A percentile compares a stretch with the other conserved stretches of the same genome.
Evolutionary conservation across 2,797 vertebrate genomes (phyloP).

Genomic region (Melanotaenia pygmaea): DNA sequence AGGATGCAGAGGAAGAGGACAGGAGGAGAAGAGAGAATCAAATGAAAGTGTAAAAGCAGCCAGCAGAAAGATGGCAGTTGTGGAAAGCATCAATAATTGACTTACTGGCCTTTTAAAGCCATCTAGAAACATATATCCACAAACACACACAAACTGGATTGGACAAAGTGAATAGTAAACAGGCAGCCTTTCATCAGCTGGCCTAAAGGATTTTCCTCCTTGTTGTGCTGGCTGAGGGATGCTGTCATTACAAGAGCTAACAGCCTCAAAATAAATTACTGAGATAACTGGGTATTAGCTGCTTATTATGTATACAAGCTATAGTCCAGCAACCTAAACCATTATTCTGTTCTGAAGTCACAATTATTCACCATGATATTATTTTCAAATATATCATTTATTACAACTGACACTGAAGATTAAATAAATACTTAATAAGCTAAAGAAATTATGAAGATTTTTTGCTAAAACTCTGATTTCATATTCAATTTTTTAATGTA

Average conservation of each 20-base stretch:
- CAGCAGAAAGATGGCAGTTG: constrained; percentile 15
- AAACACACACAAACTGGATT: constrained; percentile 14
- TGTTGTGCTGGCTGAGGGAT: not conserved
- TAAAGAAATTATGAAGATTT: not conserved
- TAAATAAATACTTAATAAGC: not conserved
- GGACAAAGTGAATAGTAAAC: constrained; percentile 42
- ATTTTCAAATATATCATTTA: not conserved
- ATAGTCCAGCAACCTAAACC: not conserved
- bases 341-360: not conserved
- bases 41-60: constrained; percentile 22
- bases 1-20: not conserved
- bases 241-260: constrained; percentile 36
- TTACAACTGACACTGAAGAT: not conserved
- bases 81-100: constrained; percentile 72
- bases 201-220: constrained; percentile 48
- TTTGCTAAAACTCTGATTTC: not conserved
- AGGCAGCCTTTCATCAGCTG: constrained; percentile 47
- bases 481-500: not conserved
- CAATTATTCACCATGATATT: constrained; percentile 8
- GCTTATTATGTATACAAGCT: constrained; percentile 1
- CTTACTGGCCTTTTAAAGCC: constrained; percentile 55
- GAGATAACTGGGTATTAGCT: constrained; percentile 31
- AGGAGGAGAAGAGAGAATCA: constrained; percentile 1
- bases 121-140: constrained; percentile 48
- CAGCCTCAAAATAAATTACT: constrained; percentile 48